These are phyloP conservation scores for Chrysaora quinquecirrha DNA, from an alignment of 30 jellyfish, hydroid and myxozoan species.

Conservation along the genomic window DNA sequence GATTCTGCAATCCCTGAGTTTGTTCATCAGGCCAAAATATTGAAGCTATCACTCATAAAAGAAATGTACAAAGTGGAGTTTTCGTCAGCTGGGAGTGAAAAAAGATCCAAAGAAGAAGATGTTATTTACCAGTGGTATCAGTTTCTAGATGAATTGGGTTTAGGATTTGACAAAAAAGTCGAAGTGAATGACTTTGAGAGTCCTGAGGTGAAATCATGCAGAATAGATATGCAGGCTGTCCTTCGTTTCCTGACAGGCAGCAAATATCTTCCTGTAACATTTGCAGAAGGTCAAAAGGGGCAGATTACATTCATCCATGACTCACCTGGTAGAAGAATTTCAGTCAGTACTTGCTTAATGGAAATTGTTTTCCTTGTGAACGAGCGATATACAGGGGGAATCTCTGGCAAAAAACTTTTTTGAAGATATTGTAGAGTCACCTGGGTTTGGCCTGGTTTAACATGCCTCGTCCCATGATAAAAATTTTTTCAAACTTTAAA, in stretches of 20 bases:
- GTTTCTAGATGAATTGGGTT: slow-evolving; percentile 36
- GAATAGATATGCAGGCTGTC: slow-evolving; percentile 15
- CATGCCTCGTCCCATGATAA: no score
- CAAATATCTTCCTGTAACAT: slow-evolving; percentile 5
- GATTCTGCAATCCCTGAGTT: background rate
- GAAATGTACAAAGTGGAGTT: background rate
- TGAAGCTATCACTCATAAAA: slow-evolving; percentile 2
- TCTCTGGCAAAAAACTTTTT: background rate
- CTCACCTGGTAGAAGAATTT: slow-evolving; percentile 10
- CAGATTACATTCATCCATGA: background rate
- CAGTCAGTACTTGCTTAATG: slow-evolving; percentile 28
- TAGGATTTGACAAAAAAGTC: background rate
- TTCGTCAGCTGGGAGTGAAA: background rate
- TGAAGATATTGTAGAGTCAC: slow-evolving; percentile 29
- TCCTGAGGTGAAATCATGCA: background rate
- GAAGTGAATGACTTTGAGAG: background rate
- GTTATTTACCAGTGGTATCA: slow-evolving; percentile 40
- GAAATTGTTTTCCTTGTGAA: slow-evolving; percentile 12
- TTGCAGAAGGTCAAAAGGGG: background rate
- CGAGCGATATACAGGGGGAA: slow-evolving; percentile 7
- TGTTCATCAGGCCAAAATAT: background rate
- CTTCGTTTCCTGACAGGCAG: slow-evolving; percentile 50
- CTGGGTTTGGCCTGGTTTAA: slow-evolving; percentile 48
- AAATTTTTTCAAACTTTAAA: background rate
- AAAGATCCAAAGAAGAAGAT: slow-evolving; percentile 17